phyloP scores from a whole-genome alignment of 2,797 vertebrate genomes.

The Danio kyathit region DNA sequence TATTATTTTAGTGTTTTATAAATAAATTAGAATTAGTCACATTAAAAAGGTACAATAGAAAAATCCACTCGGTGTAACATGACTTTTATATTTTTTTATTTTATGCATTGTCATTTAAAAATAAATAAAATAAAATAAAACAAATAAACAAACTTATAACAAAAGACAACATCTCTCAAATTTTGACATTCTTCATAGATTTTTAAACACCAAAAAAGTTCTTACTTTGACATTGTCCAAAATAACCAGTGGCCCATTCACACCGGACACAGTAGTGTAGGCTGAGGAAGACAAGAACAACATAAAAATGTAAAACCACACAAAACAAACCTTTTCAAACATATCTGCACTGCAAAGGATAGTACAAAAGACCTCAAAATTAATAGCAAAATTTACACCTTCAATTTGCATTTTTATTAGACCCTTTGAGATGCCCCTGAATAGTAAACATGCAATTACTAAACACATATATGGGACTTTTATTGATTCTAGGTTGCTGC shows the following conservation, averaged over 20 bases:
- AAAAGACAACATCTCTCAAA: neutral
- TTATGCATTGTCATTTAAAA: neutral
- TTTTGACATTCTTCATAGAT: neutral
- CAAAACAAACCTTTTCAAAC: neutral
- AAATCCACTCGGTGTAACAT: too few relatives aligned
- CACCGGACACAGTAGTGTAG: conserved; percentile 85
- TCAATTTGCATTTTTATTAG: conserved; percentile 11
- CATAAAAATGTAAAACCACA: neutral
- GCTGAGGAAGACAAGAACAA: conserved; percentile 67
- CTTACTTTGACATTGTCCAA: conserved; percentile 85
- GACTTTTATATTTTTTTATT: neutral
- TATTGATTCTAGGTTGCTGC: conserved; percentile 35
- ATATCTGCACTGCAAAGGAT: neutral
- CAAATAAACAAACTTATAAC: neutral
- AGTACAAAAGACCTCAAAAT: neutral
- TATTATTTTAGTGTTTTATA: too few relatives aligned
- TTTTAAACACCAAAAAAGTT: neutral
- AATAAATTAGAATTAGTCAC: too few relatives aligned
- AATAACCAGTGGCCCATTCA: conserved; percentile 85
- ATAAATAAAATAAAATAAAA: neutral
- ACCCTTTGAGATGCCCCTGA: neutral
- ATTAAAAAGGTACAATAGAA: neutral
- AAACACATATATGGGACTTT: conserved; percentile 18
- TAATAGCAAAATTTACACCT: neutral
- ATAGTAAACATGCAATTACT: conserved; percentile 18